Base-by-base conservation (phyloP, 2,888 invertebrate genomes). In the Lottia gigantea region DNA sequence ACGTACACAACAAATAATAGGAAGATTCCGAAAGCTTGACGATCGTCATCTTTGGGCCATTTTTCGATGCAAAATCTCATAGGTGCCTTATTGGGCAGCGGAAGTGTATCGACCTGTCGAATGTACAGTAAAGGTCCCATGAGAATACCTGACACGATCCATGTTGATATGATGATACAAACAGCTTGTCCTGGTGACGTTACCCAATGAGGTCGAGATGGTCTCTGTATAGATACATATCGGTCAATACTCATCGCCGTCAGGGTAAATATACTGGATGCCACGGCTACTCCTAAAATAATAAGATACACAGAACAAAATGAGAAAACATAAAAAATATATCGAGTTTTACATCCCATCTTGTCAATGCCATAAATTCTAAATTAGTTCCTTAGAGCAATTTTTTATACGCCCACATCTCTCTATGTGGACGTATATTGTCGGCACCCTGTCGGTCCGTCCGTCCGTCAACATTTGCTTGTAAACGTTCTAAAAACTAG, bases 161-260 rank as follows among this genome's bases (percentile, higher is more conserved):
- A 94, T 25, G 94, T 86, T 0, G 90, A 87, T 0, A 91, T 88
- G 19, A 94, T 93, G 45, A 89, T 85, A 85, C 87, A 88, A 81
- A 92, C 80, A 0, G 93, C 93, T 1, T 92, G 92, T 15, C 91
- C 91, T 31, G 92, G 90, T 71, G 92, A 93, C 71, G 93, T 93
- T 85, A 93, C 91, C 86, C 93, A 92, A 31, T 93, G 91, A 78
- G 93, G 92, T 0, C 92, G 91, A 77, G 94, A 92, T 0, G 94
- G 93, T 84, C 93, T 93, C 45, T 93, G 92, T 83, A 94, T 94
- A 67, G 94, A 94, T 14, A 85, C 76, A 62, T 81, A 84, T 67
- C 94, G 91, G 88, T 94, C 94, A 71, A 94, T 91, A 7, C 94
- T 93, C 93, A 94, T 93, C 0, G 93, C 92, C 0, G 93, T 93